Conservation (phyloP, 1,140 invertebrate species). For the Coelopa frigida region DNA sequence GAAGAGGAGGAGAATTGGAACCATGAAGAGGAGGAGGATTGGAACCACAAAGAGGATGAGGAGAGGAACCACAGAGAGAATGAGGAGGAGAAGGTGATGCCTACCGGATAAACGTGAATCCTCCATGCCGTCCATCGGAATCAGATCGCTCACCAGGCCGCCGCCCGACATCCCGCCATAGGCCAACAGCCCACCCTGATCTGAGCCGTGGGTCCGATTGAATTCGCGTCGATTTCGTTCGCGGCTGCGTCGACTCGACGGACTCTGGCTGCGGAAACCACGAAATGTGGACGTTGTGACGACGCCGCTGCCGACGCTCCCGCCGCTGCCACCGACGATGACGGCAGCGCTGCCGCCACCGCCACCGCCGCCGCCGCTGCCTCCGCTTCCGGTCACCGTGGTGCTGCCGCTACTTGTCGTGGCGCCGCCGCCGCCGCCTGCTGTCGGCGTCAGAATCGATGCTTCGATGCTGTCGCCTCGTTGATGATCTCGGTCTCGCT, state of each 20-base stretch:
- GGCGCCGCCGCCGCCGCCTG: constrained; percentile 18
- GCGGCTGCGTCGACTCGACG: constrained; percentile 38
- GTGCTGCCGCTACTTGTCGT: constrained; percentile 10
- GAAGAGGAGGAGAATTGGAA: background rate
- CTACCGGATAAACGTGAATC: constrained; percentile 38
- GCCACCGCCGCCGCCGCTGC: constrained; percentile 24
- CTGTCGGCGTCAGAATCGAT: constrained; percentile 15
- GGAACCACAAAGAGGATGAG: too few species aligned
- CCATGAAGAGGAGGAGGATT: background rate
- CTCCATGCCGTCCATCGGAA: constrained; percentile 28
- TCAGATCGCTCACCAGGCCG: constrained; percentile 25
- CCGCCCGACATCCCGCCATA: constrained; percentile 26
- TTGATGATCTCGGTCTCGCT: constrained; percentile 20
- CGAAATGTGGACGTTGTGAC: constrained; percentile 32
- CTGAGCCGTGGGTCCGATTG: constrained; percentile 36
- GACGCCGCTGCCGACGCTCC: constrained; percentile 21
- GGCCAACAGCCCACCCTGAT: constrained; percentile 38
- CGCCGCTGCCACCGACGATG: constrained; percentile 30
- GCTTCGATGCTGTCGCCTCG: constrained; percentile 13
- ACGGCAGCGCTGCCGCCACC: constrained; percentile 36
- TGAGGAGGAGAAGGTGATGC: too few species aligned
- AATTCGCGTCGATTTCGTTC: constrained; percentile 26
- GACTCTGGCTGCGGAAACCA: constrained; percentile 42
- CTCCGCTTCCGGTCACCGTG: constrained; percentile 16
- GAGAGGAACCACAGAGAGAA: background rate